Evolutionary conservation across 2,797 vertebrate species (phyloP).

Genomic region (Amphiprion clarkii): DNA sequence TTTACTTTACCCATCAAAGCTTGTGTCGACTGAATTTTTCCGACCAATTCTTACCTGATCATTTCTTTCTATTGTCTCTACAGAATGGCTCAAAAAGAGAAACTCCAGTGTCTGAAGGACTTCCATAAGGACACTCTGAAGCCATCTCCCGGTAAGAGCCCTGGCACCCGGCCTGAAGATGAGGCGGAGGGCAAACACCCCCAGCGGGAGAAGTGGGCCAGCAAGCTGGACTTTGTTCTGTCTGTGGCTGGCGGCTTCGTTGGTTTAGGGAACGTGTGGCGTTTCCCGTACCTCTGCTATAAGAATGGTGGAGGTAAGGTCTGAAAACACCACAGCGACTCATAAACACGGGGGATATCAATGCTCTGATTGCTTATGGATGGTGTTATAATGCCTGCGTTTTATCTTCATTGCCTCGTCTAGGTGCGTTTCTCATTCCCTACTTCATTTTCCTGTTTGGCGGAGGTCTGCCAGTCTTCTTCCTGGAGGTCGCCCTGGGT

Average conservation of each 20-base stretch:
- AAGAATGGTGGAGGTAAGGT: slow-evolving; percentile 97
- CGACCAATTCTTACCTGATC: background rate
- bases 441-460: slow-evolving; percentile 99
- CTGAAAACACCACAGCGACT: background rate
- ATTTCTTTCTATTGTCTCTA: slow-evolving; percentile 1
- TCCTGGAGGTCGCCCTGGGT: slow-evolving; percentile 97
- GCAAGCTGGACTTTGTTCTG: slow-evolving; percentile 98
- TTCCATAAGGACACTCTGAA: slow-evolving; percentile 99
- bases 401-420: background rate
- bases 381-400: background rate
- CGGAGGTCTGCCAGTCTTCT: slow-evolving; percentile 97
- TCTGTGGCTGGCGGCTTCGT: slow-evolving; percentile 98
- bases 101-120: slow-evolving; percentile 97
- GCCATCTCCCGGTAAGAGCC: slow-evolving; percentile 97
- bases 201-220: slow-evolving; percentile 97
- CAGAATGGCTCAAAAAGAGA: slow-evolving; percentile 97
- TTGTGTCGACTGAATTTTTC: too few species aligned
- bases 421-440: slow-evolving; percentile 99
- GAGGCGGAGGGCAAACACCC: slow-evolving; percentile 97
- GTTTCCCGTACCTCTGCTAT: slow-evolving; percentile 99
- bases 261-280: slow-evolving; percentile 98
- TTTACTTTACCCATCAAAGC: too few species aligned
- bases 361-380: background rate
- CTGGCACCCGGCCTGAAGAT: slow-evolving; percentile 95
- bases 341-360: background rate